These are phyloP conservation scores for Anastatus disparis DNA, from an alignment of 1,140 invertebrate species.

Conservation along the genomic window DNA sequence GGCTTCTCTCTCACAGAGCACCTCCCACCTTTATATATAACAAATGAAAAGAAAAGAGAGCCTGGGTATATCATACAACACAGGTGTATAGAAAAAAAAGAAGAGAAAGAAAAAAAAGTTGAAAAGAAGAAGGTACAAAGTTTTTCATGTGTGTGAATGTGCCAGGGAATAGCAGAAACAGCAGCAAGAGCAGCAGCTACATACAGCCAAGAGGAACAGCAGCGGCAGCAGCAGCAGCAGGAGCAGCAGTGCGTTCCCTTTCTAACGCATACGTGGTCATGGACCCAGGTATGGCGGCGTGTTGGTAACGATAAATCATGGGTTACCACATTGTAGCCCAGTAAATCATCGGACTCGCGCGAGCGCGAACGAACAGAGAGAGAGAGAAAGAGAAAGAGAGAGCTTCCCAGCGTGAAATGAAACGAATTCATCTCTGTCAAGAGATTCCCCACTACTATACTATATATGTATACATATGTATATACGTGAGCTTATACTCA, in stretches of 20 bases:
- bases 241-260: no score
- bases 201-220: no score
- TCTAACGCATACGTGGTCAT: constrained; percentile 38
- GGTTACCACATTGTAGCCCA: constrained; percentile 76
- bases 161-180: background rate
- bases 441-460: constrained; percentile 57
- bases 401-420: constrained; percentile 71
- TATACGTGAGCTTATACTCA: constrained; percentile 45
- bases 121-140: constrained; percentile 28
- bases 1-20: constrained; percentile 4
- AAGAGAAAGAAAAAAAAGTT: background rate
- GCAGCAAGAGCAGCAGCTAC: no score
- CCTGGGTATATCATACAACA: no score
- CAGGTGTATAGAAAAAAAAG: background rate
- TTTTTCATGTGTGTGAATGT: constrained; percentile 33
- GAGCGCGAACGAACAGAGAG: no score
- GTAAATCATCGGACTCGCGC: constrained; percentile 72
- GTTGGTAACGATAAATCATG: constrained; percentile 72
- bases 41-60: no score
- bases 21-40: constrained; percentile 9
- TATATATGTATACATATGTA: no score
- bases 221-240: no score
- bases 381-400: constrained; percentile 68
- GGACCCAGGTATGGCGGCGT: constrained; percentile 50
- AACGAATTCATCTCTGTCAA: constrained; percentile 69